A percentile compares a stretch with the other conserved stretches of the same genome.
These are phyloP conservation scores for Lissonota sp. DNA, from an alignment of 2,888 invertebrate genomes.

Conservation along the genomic window DNA sequence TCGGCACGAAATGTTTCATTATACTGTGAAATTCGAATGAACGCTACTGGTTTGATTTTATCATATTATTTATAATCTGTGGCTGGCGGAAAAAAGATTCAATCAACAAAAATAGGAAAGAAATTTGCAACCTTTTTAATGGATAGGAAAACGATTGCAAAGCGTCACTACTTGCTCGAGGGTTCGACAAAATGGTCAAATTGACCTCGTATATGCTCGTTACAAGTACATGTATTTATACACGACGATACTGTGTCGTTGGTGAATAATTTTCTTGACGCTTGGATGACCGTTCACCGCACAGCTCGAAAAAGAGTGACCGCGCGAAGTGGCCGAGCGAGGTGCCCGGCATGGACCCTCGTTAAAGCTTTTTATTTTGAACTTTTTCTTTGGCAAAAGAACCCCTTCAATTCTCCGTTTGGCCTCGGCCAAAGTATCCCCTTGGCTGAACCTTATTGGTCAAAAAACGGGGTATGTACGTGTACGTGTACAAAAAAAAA, in stretches of 20 bases:
- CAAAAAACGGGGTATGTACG: slow-evolving; percentile 14
- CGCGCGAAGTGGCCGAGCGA: slow-evolving; percentile 43
- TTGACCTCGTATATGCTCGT: not conserved
- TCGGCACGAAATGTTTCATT: too few species aligned
- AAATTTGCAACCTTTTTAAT: too few species aligned
- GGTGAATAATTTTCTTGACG: slow-evolving; percentile 49
- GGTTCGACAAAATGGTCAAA: not conserved
- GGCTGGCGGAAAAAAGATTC: too few species aligned
- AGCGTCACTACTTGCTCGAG: too few species aligned
- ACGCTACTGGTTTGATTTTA: too few species aligned
- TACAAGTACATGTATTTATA: not conserved
- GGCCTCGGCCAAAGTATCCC: slow-evolving; percentile 43
- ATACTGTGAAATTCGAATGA: too few species aligned
- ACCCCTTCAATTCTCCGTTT: slow-evolving; percentile 49
- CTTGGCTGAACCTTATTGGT: slow-evolving; percentile 41
- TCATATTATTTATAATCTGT: too few species aligned
- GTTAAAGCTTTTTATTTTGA: slow-evolving; percentile 50
- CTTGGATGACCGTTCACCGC: slow-evolving; percentile 31
- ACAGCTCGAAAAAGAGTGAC: slow-evolving; percentile 27
- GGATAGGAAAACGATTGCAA: too few species aligned
- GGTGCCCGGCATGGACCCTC: slow-evolving; percentile 37
- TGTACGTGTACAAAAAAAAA: not conserved
- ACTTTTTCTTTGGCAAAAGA: slow-evolving; percentile 23
- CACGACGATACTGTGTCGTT: slow-evolving; percentile 34
- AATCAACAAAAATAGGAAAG: too few species aligned